Conservation (phyloP, 2,113 vertebrate species). For the Dipodomys ordii region DNA sequence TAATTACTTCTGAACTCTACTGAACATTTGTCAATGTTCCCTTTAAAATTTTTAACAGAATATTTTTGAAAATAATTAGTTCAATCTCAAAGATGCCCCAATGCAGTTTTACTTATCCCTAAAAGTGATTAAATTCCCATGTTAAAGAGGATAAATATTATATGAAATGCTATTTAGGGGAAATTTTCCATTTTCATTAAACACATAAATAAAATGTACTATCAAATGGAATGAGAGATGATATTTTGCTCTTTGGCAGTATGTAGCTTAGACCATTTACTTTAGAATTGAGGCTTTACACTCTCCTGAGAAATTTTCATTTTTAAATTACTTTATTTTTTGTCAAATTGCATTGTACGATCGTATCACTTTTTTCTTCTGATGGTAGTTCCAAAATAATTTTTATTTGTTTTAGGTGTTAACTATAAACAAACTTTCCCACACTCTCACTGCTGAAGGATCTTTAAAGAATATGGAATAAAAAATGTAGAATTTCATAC, state of each 20-base stretch:
- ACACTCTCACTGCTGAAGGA: not conserved
- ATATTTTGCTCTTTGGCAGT: not conserved
- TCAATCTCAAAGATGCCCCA: not conserved
- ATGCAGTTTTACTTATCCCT: not conserved
- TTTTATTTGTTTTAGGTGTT: constrained; percentile 27
- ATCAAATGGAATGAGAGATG: constrained; percentile 32
- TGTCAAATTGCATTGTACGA: constrained; percentile 17
- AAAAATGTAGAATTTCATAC: not conserved
- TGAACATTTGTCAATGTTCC: not conserved
- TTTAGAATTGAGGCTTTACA: constrained; percentile 26
- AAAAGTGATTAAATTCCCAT: not conserved
- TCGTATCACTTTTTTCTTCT: not conserved
- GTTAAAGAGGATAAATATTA: not conserved
- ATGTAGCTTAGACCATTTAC: constrained; percentile 22
- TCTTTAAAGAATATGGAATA: constrained; percentile 45
- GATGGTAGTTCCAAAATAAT: not conserved
- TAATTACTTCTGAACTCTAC: too few species aligned
- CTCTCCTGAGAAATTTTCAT: not conserved
- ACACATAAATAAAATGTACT: not conserved
- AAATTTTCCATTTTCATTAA: too few species aligned
- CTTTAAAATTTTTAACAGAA: not conserved
- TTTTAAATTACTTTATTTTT: constrained; percentile 58
- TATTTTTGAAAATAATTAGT: not conserved
- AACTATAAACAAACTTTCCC: not conserved
- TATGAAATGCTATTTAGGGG: not conserved